Percentiles rank a stretch among this genome's conserved stretches.
Evolutionary conservation across 2,797 vertebrate species (phyloP).

Genomic region (Enteromius thamalakanensis): DNA sequence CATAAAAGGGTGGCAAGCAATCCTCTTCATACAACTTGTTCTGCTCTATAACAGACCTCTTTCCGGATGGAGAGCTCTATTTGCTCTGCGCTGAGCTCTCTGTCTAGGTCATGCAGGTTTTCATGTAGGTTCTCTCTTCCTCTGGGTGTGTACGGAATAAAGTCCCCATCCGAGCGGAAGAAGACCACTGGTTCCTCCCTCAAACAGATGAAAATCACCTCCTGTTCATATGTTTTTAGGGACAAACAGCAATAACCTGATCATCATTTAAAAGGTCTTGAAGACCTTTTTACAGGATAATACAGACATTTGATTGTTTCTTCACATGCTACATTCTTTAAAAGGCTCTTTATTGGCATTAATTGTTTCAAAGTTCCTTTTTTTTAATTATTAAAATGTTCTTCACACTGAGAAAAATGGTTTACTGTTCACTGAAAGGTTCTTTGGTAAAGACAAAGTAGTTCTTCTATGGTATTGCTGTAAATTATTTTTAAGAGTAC

Average conservation of each 20-base stretch:
- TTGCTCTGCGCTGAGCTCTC: constrained; percentile 64
- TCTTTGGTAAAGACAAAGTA: background rate
- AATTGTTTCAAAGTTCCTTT: background rate
- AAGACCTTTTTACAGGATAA: too few species aligned
- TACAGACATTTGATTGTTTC: too few species aligned
- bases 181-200: constrained; percentile 86
- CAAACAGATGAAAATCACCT: constrained; percentile 81
- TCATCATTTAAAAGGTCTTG: background rate
- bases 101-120: constrained; percentile 75
- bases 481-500: background rate
- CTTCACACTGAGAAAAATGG: background rate
- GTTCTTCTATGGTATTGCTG: background rate
- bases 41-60: constrained; percentile 74
- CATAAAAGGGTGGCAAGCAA: constrained; percentile 4
- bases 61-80: constrained; percentile 83
- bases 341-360: background rate
- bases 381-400: background rate
- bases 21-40: background rate
- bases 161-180: constrained; percentile 77
- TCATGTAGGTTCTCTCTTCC: constrained; percentile 82
- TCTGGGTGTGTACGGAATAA: constrained; percentile 83
- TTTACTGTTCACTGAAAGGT: background rate
- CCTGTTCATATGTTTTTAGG: constrained; percentile 68
- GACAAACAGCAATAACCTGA: background rate
- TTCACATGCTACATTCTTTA: background rate